Percentiles rank a stretch among this genome's conserved stretches.
These are phyloP conservation scores for Brienomyrus longianalis DNA, from an alignment of 2,113 vertebrate genomes.

Conservation along the genomic window DNA sequence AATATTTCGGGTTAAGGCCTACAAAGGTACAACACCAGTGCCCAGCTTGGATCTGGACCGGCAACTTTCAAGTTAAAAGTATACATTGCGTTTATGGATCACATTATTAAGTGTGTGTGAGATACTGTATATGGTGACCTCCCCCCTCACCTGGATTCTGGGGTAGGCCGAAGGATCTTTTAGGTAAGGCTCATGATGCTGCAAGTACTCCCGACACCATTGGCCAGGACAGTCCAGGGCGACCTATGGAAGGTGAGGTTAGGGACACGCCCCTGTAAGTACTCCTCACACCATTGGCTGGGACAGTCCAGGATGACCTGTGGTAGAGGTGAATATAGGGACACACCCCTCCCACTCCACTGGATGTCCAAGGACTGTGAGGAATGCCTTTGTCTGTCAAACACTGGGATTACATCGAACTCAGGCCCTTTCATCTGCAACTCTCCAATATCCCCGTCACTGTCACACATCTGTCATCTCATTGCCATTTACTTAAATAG, in stretches of 20 bases:
- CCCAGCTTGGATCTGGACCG: not conserved
- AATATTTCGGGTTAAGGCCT: not conserved
- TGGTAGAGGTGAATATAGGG: constrained; percentile 2
- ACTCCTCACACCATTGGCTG: not conserved
- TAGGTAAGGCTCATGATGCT: constrained; percentile 82
- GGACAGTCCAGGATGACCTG: constrained; percentile 81
- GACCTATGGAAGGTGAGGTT: constrained; percentile 55
- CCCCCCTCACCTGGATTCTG: constrained; percentile 75
- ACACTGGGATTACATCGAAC: not conserved
- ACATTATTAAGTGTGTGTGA: not conserved
- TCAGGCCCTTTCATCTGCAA: not conserved
- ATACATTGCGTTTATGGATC: not conserved
- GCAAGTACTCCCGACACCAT: constrained; percentile 70
- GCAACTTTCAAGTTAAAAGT: not conserved
- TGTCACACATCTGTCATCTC: not conserved
- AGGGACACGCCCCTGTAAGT: not conserved
- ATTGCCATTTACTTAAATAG: not conserved
- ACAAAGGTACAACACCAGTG: not conserved
- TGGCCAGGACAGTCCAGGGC: constrained; percentile 78
- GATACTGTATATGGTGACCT: not conserved
- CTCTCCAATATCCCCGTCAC: not conserved
- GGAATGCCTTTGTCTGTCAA: not conserved
- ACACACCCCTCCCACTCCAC: not conserved
- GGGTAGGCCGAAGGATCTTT: constrained; percentile 85
- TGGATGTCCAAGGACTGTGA: not conserved